A percentile compares a stretch with the other conserved stretches of the same genome.
These are phyloP conservation scores for Myotis myotis DNA, from an alignment of 2,797 vertebrate species.

Conservation along the genomic window DNA sequence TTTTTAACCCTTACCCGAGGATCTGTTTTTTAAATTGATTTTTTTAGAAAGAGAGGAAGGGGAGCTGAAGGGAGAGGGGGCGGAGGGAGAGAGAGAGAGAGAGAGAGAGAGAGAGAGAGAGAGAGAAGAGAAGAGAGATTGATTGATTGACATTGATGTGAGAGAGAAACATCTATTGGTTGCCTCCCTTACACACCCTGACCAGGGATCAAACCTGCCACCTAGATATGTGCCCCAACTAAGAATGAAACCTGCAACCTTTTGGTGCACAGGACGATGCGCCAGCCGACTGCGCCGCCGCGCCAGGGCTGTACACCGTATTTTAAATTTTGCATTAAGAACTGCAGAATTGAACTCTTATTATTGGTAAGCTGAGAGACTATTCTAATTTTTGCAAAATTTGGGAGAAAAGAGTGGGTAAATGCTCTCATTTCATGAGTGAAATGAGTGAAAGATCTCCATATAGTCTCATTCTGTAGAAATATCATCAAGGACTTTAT, in stretches of 20 bases:
- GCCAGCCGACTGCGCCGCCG: neutral
- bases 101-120: too few species aligned
- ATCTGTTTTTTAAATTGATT: neutral
- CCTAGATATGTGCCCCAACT: neutral
- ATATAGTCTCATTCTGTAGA: conserved; percentile 68
- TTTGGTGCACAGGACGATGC: neutral
- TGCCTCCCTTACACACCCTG: neutral
- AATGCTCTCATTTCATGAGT: conserved; percentile 62
- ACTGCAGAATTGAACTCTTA: conserved; percentile 16
- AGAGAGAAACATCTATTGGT: neutral
- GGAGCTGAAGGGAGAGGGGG: too few species aligned
- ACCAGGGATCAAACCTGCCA: neutral
- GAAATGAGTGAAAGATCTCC: conserved; percentile 60
- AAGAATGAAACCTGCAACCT: neutral
- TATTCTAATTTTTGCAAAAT: conserved; percentile 46
- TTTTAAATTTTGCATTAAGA: conserved; percentile 71
- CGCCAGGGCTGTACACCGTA: neutral
- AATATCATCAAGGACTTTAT: conserved; percentile 78
- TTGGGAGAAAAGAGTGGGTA: conserved; percentile 58
- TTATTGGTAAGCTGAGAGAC: conserved; percentile 39
- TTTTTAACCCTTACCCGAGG: neutral
- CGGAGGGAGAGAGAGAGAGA: too few species aligned
- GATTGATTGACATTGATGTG: too few species aligned
- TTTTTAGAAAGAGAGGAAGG: neutral
- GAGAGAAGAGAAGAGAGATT: neutral